Evolutionary conservation across 2,888 invertebrate genomes (phyloP), one percentile per base, ranked within the genome.

Genomic region (Orthosia incerta): DNA sequence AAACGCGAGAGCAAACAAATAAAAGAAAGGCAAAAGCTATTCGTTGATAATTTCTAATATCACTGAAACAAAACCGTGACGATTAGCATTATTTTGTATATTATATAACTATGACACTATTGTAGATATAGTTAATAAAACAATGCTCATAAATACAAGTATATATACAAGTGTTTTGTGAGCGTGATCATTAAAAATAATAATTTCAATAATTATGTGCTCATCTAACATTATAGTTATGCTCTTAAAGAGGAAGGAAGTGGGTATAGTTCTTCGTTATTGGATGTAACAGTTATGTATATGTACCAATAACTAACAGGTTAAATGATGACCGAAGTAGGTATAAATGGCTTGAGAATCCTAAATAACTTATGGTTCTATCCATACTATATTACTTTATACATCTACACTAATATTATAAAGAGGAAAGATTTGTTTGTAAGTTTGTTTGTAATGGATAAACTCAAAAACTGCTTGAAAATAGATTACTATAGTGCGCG

Each of bases 161-260:
- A 57, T 73, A 57, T 53, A 57, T 73, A 57, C 56, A 68, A 73
- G 18, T 56, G 9, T 56, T 72, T 68, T 48, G 53, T 48, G 61
- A 59, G 77, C 53, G 15, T 45, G 60, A 69, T 69, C 20, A 59
- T 70, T 68, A 26, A 55, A 51, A 51, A 7, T 53, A 71, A 48
- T 66, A 26, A 26, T 70, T 31, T 56, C 63, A 55, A 70, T 26
- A 51, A 39, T 39, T 46, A 53, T 18, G 48, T 71, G 48, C 31
- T 15, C 23, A 59, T 71, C 16, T 55, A 48, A 39, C 13, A 64
- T 66, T 71, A 79, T 66, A 46, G 51, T 69, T 76, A 71, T 80
- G 45, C 61, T 68, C n/a, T 46, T 4, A n/a, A 23, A 60, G 64
- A 76, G 61, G 70, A 75, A 71, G 80, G 80, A 80, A 80, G 65